Percentiles rank a stretch among this genome's conserved stretches.
phyloP scores from a whole-genome alignment of 1,140 invertebrate species.

The Mamestra configurata region DNA sequence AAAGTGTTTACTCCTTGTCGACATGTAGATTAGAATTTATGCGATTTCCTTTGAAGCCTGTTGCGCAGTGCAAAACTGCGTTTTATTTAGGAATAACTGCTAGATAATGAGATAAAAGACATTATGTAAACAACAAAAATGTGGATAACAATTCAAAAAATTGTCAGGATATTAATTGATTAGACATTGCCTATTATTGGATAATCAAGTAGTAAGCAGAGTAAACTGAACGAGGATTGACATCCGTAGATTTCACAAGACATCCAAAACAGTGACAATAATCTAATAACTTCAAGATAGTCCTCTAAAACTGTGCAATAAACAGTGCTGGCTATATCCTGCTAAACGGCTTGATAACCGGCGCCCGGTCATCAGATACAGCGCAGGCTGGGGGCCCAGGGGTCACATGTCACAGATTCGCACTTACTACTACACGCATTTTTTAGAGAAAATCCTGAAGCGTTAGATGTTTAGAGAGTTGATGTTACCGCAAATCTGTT shows the following conservation, averaged over 20 bases:
- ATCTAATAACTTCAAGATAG: not conserved
- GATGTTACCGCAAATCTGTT: constrained; percentile 15
- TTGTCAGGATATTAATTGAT: no score
- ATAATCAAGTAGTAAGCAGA: no score
- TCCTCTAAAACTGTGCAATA: not conserved
- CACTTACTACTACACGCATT: constrained; percentile 66
- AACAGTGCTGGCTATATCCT: not conserved
- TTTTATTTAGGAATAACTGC: no score
- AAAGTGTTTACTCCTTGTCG: not conserved
- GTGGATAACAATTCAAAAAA: no score
- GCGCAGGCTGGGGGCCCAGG: constrained; percentile 61
- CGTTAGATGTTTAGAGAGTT: constrained; percentile 50
- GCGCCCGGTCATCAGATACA: constrained; percentile 75
- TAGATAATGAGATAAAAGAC: no score
- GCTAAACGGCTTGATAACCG: constrained; percentile 40
- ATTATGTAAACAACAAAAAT: no score
- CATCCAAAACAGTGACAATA: not conserved
- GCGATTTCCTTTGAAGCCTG: no score
- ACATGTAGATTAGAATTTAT: no score
- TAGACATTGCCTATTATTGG: no score
- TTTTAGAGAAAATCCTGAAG: constrained; percentile 52
- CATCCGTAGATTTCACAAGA: not conserved
- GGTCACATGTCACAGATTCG: constrained; percentile 67
- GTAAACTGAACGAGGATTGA: no score
- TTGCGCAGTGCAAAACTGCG: no score